Conservation (phyloP, 1,140 invertebrate genomes). For the Drosophila ogumai region DNA sequence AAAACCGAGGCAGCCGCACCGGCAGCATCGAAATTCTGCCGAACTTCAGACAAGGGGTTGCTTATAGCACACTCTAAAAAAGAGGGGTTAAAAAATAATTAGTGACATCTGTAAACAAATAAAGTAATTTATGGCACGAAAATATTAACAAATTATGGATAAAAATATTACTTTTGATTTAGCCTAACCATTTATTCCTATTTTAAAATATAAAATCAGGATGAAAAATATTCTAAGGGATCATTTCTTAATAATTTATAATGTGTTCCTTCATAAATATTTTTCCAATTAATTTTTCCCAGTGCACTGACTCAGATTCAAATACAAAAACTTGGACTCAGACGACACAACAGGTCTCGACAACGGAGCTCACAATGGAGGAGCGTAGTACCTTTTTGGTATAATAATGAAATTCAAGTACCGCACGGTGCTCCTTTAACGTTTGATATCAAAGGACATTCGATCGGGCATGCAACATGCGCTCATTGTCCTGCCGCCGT, state of each 20-base stretch:
- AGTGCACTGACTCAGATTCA: constrained; percentile 52
- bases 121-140: too few relatives aligned
- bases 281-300: background rate
- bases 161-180: background rate
- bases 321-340: constrained; percentile 13
- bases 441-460: constrained; percentile 82
- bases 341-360: constrained; percentile 74
- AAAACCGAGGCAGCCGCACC: constrained; percentile 49
- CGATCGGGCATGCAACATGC: constrained; percentile 79
- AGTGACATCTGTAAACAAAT: too few relatives aligned
- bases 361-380: constrained; percentile 26
- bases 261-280: background rate
- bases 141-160: background rate
- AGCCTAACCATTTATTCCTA: background rate
- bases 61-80: constrained; percentile 29
- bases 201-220: background rate
- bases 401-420: constrained; percentile 80
- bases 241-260: background rate
- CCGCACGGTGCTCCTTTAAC: constrained; percentile 66
- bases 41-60: constrained; percentile 66
- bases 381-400: constrained; percentile 59
- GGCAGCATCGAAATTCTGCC: constrained; percentile 68
- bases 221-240: too few relatives aligned
- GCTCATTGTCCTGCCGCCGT: constrained; percentile 54
- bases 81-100: background rate